A percentile compares a stretch with the other conserved stretches of the same genome.
Evolutionary conservation across 2,888 invertebrate genomes (phyloP).

Genomic region (Drosophila acutilabella): DNA sequence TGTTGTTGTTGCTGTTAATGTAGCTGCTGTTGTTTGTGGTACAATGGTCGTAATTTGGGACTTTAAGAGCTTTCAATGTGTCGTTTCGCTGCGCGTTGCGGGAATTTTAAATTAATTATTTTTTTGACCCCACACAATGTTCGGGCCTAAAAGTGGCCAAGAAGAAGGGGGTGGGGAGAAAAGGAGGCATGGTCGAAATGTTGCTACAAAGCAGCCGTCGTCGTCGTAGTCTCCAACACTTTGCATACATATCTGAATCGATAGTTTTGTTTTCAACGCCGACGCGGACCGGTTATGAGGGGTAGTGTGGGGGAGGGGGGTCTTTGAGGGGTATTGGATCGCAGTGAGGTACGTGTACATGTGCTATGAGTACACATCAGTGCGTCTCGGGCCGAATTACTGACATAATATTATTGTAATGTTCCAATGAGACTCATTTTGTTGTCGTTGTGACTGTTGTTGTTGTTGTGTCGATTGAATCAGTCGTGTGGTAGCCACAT

Average conservation of each 20-base stretch:
- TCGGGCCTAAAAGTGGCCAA: conserved; percentile 37
- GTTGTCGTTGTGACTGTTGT: conserved; percentile 9
- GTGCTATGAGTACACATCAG: conserved; percentile 50
- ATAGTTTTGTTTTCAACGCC: conserved; percentile 51
- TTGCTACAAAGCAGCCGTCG: conserved; percentile 53
- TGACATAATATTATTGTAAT: conserved; percentile 80
- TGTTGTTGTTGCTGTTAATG: conserved; percentile 10
- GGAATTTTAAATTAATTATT: conserved; percentile 81
- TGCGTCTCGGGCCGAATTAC: conserved; percentile 60
- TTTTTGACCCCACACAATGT: conserved; percentile 79
- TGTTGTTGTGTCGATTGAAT: conserved; percentile 39
- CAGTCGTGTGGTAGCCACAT: conserved; percentile 23
- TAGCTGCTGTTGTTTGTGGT: conserved; percentile 60
- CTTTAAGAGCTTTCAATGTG: conserved; percentile 81
- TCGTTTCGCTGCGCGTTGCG: conserved; percentile 72
- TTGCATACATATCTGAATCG: conserved; percentile 57
- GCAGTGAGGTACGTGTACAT: conserved; percentile 39
- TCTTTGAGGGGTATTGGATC: neutral
- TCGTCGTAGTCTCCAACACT: conserved; percentile 37
- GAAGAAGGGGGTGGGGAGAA: neutral
- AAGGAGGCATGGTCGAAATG: conserved; percentile 36
- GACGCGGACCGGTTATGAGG: conserved; percentile 40
- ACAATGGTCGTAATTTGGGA: conserved; percentile 79
- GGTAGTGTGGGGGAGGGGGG: neutral
- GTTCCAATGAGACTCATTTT: conserved; percentile 54